A percentile compares a stretch with the other conserved stretches of the same genome.
These are phyloP conservation scores for Orius laevigatus DNA, from an alignment of 1,140 invertebrate genomes.

Conservation along the genomic window DNA sequence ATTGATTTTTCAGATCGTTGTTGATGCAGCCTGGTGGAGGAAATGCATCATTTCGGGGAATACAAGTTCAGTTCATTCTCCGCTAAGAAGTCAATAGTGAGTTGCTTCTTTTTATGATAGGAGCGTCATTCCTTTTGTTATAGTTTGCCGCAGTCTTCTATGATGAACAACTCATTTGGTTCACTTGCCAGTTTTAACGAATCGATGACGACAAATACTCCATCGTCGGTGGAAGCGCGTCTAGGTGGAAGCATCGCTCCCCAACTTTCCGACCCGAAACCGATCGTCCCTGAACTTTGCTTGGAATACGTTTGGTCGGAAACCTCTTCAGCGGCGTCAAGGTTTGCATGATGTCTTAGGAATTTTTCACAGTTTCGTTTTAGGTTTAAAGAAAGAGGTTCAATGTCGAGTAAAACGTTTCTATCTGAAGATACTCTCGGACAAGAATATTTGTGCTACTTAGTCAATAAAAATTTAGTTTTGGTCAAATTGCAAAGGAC, in stretches of 20 bases:
- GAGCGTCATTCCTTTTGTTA: too few species aligned
- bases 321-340: conserved; percentile 9
- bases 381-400: conserved; percentile 26
- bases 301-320: conserved; percentile 81
- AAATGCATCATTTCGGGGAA: too few species aligned
- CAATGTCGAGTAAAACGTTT: conserved; percentile 52
- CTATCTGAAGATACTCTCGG: conserved; percentile 65
- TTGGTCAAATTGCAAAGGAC: conserved; percentile 47
- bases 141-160: too few species aligned
- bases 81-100: too few species aligned
- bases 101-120: too few species aligned
- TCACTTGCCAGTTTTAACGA: too few species aligned
- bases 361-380: not conserved
- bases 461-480: conserved; percentile 30
- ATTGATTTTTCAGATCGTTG: not conserved
- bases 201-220: too few species aligned
- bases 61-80: too few species aligned
- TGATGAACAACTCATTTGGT: too few species aligned
- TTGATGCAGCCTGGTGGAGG: too few species aligned
- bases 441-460: conserved; percentile 67
- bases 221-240: conserved; percentile 19
- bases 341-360: not conserved
- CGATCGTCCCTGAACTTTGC: conserved; percentile 66
- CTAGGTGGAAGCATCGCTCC: conserved; percentile 18
- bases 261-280: conserved; percentile 34